phyloP scores from a whole-genome alignment of 2,888 invertebrate species.

The Pollenia amentaria region DNA sequence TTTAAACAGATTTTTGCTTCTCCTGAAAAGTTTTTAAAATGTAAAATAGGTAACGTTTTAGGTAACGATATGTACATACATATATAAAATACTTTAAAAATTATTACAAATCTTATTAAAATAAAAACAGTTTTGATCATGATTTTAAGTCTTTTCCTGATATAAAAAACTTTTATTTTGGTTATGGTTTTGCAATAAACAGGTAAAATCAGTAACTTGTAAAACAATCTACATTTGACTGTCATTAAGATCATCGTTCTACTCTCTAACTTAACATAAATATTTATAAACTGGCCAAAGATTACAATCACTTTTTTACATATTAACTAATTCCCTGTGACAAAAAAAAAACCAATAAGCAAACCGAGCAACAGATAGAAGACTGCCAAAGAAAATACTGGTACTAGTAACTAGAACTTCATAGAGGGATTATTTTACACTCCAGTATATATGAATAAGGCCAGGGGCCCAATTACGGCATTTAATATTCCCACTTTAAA shows the following conservation, averaged over 20 bases:
- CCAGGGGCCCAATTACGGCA: background rate
- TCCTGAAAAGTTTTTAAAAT: too few relatives aligned
- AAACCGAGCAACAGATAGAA: background rate
- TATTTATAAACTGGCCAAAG: slow-evolving; percentile 73
- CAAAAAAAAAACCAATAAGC: slow-evolving; percentile 13
- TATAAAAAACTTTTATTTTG: slow-evolving; percentile 1
- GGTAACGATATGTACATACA: too few relatives aligned
- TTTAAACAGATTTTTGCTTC: too few relatives aligned
- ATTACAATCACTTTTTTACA: slow-evolving; percentile 72
- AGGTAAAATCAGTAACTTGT: slow-evolving; percentile 58
- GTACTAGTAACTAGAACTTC: slow-evolving; percentile 66
- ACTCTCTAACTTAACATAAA: slow-evolving; percentile 64
- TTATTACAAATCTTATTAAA: too few relatives aligned
- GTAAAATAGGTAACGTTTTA: too few relatives aligned
- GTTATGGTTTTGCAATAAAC: slow-evolving; percentile 18
- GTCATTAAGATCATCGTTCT: slow-evolving; percentile 67
- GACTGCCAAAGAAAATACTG: slow-evolving; percentile 51
- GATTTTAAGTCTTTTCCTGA: background rate
- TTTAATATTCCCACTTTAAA: background rate
- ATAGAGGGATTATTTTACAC: background rate
- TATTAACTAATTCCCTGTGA: slow-evolving; percentile 71
- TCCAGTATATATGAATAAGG: slow-evolving; percentile 1
- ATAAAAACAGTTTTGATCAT: too few relatives aligned
- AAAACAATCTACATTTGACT: slow-evolving; percentile 61
- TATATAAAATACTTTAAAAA: too few relatives aligned